Evolutionary conservation across 1,140 invertebrate species (phyloP).

Genomic region (Anadara kagoshimensis): DNA sequence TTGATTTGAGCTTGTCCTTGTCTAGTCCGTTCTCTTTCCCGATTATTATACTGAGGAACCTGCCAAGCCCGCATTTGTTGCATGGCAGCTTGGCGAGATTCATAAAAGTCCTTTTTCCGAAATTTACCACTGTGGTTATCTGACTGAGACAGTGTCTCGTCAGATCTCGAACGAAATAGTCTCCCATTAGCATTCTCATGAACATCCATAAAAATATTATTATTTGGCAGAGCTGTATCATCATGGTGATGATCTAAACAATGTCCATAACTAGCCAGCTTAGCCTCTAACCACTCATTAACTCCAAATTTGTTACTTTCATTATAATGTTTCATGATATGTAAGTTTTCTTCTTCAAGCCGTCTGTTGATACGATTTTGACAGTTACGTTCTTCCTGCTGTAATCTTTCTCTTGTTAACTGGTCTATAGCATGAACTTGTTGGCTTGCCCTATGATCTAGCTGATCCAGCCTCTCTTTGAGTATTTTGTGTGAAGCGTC

Average conservation of each 20-base stretch:
- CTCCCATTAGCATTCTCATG: slow-evolving; percentile 59
- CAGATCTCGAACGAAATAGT: slow-evolving; percentile 68
- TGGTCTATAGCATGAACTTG: slow-evolving; percentile 77
- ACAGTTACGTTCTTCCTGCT: slow-evolving; percentile 55
- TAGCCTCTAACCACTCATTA: slow-evolving; percentile 63
- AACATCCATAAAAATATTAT: slow-evolving; percentile 63
- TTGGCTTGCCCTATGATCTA: slow-evolving; percentile 85
- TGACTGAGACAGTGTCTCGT: slow-evolving; percentile 72
- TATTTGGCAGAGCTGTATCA: slow-evolving; percentile 62
- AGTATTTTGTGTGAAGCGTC: slow-evolving; percentile 86
- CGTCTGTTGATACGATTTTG: slow-evolving; percentile 49
- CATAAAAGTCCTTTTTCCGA: slow-evolving; percentile 64
- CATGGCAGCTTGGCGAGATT: slow-evolving; percentile 65
- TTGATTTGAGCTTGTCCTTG: slow-evolving; percentile 12
- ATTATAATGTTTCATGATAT: slow-evolving; percentile 40
- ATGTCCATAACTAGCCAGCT: slow-evolving; percentile 60
- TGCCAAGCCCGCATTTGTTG: slow-evolving; percentile 67
- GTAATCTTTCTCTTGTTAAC: slow-evolving; percentile 57
- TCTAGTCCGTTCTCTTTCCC: not conserved
- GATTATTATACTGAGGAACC: slow-evolving; percentile 44
- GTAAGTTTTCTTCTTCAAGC: slow-evolving; percentile 46
- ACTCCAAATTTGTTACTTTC: slow-evolving; percentile 53
- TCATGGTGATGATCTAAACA: slow-evolving; percentile 69
- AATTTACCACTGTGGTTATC: slow-evolving; percentile 67
- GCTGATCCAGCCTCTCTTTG: slow-evolving; percentile 84